Conservation (phyloP, 2,797 vertebrate genomes). For the Myoxocephalus aenaeus region DNA sequence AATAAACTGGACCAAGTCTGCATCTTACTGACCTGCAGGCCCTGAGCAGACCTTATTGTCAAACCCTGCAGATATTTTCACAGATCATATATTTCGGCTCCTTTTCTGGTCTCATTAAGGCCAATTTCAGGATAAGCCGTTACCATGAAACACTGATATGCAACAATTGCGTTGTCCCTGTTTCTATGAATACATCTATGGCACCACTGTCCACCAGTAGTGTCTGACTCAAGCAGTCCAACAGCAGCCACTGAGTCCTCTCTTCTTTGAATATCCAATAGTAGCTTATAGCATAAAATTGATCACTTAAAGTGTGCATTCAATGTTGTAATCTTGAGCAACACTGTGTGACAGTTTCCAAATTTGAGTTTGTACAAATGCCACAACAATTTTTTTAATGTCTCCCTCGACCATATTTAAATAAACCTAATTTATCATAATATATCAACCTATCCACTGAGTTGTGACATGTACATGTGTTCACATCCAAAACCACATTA, state of each 20-base stretch:
- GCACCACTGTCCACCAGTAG: neutral
- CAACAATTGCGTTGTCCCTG: neutral
- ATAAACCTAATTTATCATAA: neutral
- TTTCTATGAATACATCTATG: slow-evolving; percentile 29
- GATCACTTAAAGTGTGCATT: neutral
- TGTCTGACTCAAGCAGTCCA: slow-evolving; percentile 1
- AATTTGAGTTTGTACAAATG: neutral
- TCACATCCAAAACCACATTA: neutral
- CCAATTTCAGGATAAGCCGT: slow-evolving; percentile 26
- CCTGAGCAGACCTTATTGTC: slow-evolving; percentile 25
- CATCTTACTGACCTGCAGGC: slow-evolving; percentile 1
- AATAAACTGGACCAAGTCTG: slow-evolving; percentile 40
- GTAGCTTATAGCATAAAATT: neutral
- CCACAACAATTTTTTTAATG: neutral
- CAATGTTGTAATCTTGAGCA: neutral
- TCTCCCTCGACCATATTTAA: neutral
- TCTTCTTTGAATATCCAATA: neutral
- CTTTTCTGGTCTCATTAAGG: slow-evolving; percentile 14
- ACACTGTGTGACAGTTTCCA: neutral
- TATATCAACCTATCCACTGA: neutral
- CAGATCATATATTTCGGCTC: slow-evolving; percentile 1
- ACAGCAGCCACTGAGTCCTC: neutral
- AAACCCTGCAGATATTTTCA: slow-evolving; percentile 33
- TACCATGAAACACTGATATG: slow-evolving; percentile 36
- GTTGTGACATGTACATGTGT: neutral